Base-by-base conservation (phyloP, 92 coral and sea anemone species). In the Palythoa grandis region DNA sequence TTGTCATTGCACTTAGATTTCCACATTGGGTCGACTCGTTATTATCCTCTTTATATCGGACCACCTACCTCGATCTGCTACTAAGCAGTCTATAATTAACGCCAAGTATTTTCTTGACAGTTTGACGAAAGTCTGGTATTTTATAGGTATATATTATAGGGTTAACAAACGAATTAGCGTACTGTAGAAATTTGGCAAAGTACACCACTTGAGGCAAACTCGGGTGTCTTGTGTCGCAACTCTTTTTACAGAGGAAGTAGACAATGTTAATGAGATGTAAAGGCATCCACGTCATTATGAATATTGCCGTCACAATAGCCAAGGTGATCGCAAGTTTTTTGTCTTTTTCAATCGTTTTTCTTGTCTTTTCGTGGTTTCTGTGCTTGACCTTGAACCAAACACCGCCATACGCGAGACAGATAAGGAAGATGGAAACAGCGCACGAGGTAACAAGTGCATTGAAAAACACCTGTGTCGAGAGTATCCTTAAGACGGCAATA, bases 341-440 rank as follows among this genome's bases (percentile, higher is more conserved):
- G 73, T 80, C 85, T 80, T 80, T 80, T 52, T 80, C 85, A 14
- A 80, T 80, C 85, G 43, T 80, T 70, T 66, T 80, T 19, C 65
- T 80, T 13, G 85, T 80, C 58, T 65, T 80, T 74, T 80, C 85
- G 74, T 80, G 85, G 74, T 80, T 80, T 80, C 85, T 80, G 43
- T 80, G 85, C 24, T 80, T 65, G 37, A 80, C 85, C 47, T 80
- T 80, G 47, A 80, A 80, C 85, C 85, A 80, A 1, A 80, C 60
- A 38, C 85, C 85, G 9, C 85, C 85, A 54, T 80, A 80, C 10
- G 85, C 85, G 11, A 80, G 19, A 53, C 65, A 80, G 40, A 80
- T 80, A 8, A 80, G 8, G 16, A 67, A 13, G 40, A 80, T 80
- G 15, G 85, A 66, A 43, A 67, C 17, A 4, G n/a, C 75, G 15